Evolutionary conservation across 2,888 invertebrate genomes (phyloP).

Genomic region (Sepioteuthis lessoniana): DNA sequence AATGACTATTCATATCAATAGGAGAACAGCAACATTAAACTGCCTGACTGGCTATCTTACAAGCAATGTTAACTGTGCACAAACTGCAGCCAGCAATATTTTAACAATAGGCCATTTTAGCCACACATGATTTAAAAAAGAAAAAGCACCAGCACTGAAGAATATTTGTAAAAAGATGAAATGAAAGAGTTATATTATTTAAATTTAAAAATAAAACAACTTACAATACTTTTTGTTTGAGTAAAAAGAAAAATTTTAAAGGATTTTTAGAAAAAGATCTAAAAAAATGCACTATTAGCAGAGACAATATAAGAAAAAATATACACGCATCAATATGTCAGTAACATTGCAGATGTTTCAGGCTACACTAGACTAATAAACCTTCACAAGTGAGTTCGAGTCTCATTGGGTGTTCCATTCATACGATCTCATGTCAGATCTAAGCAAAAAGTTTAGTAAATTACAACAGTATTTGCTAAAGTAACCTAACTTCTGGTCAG

Average conservation of each 20-base stretch:
- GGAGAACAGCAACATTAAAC: not conserved
- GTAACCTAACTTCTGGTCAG: no score
- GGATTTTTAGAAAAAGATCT: not conserved
- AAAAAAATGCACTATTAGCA: not conserved
- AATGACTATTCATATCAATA: not conserved
- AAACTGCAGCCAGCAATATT: not conserved
- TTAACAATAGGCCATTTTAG: slow-evolving; percentile 7
- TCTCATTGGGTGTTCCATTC: no score
- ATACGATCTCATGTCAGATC: no score
- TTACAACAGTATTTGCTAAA: no score
- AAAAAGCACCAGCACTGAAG: not conserved
- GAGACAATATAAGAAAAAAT: not conserved
- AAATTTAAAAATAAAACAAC: not conserved
- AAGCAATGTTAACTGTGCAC: not conserved
- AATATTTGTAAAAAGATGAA: not conserved
- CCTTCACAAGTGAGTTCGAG: no score
- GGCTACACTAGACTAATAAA: no score
- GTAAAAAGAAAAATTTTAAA: not conserved
- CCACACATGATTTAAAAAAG: not conserved
- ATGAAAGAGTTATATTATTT: not conserved
- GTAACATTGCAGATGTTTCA: not conserved
- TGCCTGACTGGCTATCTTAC: not conserved
- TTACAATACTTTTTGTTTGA: not conserved
- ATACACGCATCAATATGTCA: not conserved
- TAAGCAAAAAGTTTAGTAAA: no score